These are phyloP conservation scores for Apolygus lucorum DNA, from an alignment of 1,140 invertebrate genomes.

Conservation along the genomic window DNA sequence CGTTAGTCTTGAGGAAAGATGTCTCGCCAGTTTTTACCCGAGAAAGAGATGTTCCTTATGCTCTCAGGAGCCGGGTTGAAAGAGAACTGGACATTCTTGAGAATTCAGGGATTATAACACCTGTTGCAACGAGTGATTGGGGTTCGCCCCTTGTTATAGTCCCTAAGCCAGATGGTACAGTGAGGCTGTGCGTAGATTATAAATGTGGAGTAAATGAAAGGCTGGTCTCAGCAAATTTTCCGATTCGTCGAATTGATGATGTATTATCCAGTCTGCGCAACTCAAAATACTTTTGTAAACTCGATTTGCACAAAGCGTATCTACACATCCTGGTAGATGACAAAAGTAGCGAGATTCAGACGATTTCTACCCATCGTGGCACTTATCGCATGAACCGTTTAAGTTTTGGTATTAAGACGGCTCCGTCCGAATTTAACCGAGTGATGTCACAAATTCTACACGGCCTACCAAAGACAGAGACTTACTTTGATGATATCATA, in stretches of 20 bases:
- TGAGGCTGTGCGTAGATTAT: neutral
- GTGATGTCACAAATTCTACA: constrained; percentile 5
- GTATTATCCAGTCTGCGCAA: neutral
- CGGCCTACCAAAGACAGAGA: neutral
- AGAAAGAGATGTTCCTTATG: too few species aligned
- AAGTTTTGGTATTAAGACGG: constrained; percentile 1
- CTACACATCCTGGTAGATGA: neutral
- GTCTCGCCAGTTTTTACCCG: too few species aligned
- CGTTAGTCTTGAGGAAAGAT: too few species aligned
- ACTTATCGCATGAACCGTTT: constrained; percentile 2
- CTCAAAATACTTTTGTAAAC: neutral
- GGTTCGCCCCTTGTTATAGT: neutral
- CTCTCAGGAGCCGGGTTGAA: neutral
- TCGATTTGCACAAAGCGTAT: neutral
- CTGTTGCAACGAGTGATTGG: neutral
- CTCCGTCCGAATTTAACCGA: neutral
- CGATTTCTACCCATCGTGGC: neutral
- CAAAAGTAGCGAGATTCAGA: constrained; percentile 4
- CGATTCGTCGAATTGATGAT: constrained; percentile 1
- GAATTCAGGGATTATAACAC: neutral
- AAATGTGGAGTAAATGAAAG: neutral
- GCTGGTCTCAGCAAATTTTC: constrained; percentile 1
- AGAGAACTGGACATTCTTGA: too few species aligned
- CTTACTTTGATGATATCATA: too few species aligned
- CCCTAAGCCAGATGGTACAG: neutral